Evolutionary conservation across 2,113 vertebrate species (phyloP), one percentile per base, ranked within the genome.

Genomic region (Dromaius novaehollandiae): DNA sequence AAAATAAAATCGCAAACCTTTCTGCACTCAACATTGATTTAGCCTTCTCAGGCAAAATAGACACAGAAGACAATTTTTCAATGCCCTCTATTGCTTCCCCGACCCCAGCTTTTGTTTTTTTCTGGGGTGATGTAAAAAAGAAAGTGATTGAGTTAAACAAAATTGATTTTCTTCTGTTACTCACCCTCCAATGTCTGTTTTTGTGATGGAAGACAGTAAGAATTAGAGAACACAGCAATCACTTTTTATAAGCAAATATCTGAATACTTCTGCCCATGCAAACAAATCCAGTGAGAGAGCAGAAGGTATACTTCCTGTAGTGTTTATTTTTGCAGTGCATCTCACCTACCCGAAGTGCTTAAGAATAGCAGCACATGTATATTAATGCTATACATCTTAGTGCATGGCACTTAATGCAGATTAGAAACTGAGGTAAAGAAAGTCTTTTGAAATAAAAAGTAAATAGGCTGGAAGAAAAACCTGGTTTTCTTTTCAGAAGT

Each of bases 81-180:
- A 76, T 97, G 92, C 92, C 89, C 94, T 95, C 93, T 97, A 80
- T 79, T 95, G 94, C 79, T 95, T 38, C 13, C 5, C 8, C 8
- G 5, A 24, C 56, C 16, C 78, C 16, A 8, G n/a, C 11, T 86
- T 89, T 74, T 73, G 42, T 63, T 75, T 66, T 40, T 86, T 96
- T 86, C 60, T 42, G 19, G 8, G 30, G 84, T 63, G 58, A 17
- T 28, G 78, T 88, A n/a, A 34, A n/a, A 36, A 65, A n/a, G 13
- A 63, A 9, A 46, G 58, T 56, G 19, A 60, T 30, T 13, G 12
- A 63, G 83, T 22, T 58, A 38, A 64, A 85, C 25, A 51, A 38
- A 58, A 30, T 32, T 46, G 18, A 79, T 86, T 94, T 88, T 84
- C 75, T 88, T 61, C 68, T 16, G 13, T 48, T 58, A 78, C 28